Percentiles rank a stretch among this genome's conserved stretches.
Conservation (phyloP, 2,113 vertebrate genomes). For the Uropsilus gracilis region DNA sequence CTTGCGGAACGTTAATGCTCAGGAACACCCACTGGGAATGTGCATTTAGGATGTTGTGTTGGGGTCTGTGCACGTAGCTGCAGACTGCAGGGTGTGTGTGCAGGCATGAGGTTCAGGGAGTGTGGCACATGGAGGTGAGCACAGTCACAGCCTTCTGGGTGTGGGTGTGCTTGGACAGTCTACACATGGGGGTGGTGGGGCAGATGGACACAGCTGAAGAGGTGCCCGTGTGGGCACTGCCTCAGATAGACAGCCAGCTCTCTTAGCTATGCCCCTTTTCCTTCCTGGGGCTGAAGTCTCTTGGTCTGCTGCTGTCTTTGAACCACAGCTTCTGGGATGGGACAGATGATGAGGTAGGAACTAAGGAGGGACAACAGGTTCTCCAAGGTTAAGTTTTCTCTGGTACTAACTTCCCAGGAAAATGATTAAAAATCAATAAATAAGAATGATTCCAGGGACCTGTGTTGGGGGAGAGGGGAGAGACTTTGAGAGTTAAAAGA, state of each 20-base stretch:
- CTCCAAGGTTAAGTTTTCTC: neutral
- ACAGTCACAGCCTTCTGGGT: neutral
- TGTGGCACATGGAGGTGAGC: neutral
- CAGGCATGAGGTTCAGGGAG: too few relatives aligned
- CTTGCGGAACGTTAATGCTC: neutral
- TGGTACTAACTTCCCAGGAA: neutral
- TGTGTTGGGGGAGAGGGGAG: neutral
- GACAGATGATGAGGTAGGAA: neutral
- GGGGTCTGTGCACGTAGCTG: neutral
- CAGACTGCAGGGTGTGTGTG: neutral
- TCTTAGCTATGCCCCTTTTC: neutral
- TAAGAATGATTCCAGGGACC: neutral
- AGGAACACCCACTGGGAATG: neutral
- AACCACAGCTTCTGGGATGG: neutral
- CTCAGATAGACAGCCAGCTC: neutral
- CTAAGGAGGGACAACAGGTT: neutral
- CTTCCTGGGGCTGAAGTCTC: neutral
- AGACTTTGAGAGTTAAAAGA: neutral
- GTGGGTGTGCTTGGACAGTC: neutral
- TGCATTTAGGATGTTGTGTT: neutral
- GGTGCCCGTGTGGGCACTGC: rapidly evolving
- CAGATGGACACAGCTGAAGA: rapidly evolving
- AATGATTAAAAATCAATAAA: constrained; percentile 48
- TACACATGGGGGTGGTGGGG: neutral
- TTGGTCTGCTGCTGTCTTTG: neutral